These are phyloP conservation scores for Sialia sialis DNA, from an alignment of 2,113 vertebrate genomes.

Conservation along the genomic window DNA sequence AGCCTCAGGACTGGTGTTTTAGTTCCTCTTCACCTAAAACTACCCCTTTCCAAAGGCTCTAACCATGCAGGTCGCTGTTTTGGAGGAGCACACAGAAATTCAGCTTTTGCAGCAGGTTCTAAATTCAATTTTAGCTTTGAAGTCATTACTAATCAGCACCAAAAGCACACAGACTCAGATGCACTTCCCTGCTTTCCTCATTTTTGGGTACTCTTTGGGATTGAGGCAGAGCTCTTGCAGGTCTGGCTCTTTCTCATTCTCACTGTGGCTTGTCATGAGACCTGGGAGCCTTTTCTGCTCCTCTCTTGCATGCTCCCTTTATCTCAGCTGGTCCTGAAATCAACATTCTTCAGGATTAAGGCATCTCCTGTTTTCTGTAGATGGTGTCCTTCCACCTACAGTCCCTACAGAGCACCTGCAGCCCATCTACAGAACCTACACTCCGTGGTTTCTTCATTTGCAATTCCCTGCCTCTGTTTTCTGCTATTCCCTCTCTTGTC, in stretches of 20 bases:
- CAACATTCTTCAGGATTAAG: background rate
- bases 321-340: background rate
- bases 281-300: background rate
- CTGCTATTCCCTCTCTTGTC: background rate
- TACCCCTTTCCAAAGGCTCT: background rate
- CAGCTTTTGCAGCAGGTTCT: background rate
- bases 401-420: background rate
- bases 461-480: background rate
- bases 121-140: background rate
- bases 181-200: background rate
- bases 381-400: accelerated
- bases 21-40: background rate
- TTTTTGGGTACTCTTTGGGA: background rate
- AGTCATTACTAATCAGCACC: background rate
- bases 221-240: background rate
- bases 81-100: background rate
- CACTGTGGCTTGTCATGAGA: background rate
- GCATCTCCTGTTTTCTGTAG: background rate
- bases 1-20: background rate
- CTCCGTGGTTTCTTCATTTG: background rate
- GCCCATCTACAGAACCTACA: background rate
- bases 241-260: background rate
- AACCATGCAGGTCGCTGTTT: background rate
- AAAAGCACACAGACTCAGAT: background rate
- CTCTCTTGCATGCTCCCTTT: background rate